Evolutionary conservation across 2,888 invertebrate species (phyloP).

Genomic region (Hirtodrosophila alboralis): DNA sequence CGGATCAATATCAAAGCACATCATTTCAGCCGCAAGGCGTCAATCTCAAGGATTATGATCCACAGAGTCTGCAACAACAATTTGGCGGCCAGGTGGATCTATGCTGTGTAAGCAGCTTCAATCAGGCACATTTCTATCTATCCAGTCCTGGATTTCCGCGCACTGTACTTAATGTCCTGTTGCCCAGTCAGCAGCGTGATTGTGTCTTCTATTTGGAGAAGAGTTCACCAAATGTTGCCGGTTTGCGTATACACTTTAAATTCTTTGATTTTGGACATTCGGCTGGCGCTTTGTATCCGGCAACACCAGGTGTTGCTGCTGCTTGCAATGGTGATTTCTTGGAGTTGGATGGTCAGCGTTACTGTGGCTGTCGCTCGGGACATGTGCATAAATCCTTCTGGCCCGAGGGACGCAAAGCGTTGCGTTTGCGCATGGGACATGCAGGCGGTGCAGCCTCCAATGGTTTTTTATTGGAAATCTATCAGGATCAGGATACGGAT

Average conservation of each 20-base stretch:
- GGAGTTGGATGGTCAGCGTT: conserved; percentile 86
- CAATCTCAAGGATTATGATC: conserved; percentile 62
- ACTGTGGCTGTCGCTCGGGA: conserved; percentile 86
- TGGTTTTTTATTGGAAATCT: conserved; percentile 86
- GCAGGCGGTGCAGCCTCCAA: conserved; percentile 82
- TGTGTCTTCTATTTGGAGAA: conserved; percentile 85
- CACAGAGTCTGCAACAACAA: conserved; percentile 56
- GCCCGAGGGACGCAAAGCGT: conserved; percentile 83
- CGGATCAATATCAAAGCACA: conserved; percentile 65
- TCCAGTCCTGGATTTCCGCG: conserved; percentile 86
- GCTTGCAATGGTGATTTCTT: conserved; percentile 85
- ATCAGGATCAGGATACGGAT: conserved; percentile 85
- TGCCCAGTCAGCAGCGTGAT: conserved; percentile 82
- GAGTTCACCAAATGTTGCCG: conserved; percentile 84
- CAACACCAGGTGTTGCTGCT: conserved; percentile 27
- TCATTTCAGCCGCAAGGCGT: conserved; percentile 52
- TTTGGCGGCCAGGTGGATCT: conserved; percentile 66
- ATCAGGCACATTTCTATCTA: conserved; percentile 84
- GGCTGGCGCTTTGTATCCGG: conserved; percentile 15
- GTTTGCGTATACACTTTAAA: conserved; percentile 85
- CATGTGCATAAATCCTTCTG: conserved; percentile 76
- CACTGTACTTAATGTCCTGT: conserved; percentile 77
- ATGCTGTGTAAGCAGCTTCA: conserved; percentile 84
- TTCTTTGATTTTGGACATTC: conserved; percentile 85
- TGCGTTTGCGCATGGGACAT: conserved; percentile 84